Evolutionary conservation across 2,113 vertebrate species (phyloP), one percentile per base, ranked within the genome.

Genomic region (Dasypus novemcinctus): DNA sequence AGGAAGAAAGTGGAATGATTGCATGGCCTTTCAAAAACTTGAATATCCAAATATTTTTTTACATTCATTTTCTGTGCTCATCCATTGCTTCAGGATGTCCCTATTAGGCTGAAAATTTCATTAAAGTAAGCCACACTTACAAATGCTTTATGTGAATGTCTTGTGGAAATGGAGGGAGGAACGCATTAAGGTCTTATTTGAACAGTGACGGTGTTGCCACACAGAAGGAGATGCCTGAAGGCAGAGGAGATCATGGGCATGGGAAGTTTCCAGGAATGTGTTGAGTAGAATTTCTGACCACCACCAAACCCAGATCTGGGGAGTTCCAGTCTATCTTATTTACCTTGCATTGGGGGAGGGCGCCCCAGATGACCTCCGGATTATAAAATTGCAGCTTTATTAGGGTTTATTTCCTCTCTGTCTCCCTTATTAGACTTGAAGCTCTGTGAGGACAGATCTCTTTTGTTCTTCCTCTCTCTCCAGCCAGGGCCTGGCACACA

Each of bases 401-500:
- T 31, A 66, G 4, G 31, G 1, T 41, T 38, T 15, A 31, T 20
- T 72, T 81, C 41, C 18, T 81, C 69, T 84, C 79, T 85, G 7
- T 93, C 23, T 83, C 64, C n/a, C 38, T 94, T 9, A 66, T 2
- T 57, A 85, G 63, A 78, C 49, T 59, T 38, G 63, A 95, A 89
- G 52, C 57, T 94, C 63, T 43, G 3, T 31, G 23, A 94, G 18
- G 29, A 92, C 13, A 82, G 78, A 76, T 69, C 74, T 75, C 36
- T 57, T 79, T 91, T 86, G n/a, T 74, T 63, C 80, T 93, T 91
- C 29, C 91, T 91, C 6, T 20, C 12, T 80, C 63, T 82, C 57
- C 41, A 59, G 61, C 5, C 29, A 52, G 36, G 80, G 71, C 29
- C 21, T 91, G 57, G 57, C 18, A 71, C 29, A 43, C 7, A 63